Percentiles rank a stretch among this genome's conserved stretches.
Evolutionary conservation across 64 coral and sea anemone genomes (phyloP).

Genomic region (Stichodactyla mertensii): DNA sequence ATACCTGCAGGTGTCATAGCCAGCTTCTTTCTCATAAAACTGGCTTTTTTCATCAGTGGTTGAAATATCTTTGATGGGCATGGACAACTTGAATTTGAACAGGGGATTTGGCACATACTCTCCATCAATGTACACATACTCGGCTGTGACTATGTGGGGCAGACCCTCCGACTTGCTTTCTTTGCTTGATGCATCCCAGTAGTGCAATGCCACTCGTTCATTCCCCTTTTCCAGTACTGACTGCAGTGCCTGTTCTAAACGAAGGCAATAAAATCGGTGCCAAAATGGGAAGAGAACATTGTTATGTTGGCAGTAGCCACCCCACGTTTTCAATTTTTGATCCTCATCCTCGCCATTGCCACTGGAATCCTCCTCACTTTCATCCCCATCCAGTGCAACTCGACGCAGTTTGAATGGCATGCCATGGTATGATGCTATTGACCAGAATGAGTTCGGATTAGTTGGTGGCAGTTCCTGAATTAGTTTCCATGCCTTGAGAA

Average conservation of each 20-base stretch:
- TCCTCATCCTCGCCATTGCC: slow-evolving; percentile 12
- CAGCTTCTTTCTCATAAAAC: slow-evolving; percentile 28
- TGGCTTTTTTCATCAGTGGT: slow-evolving; percentile 18
- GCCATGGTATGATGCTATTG: slow-evolving; percentile 28
- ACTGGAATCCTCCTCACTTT: background rate
- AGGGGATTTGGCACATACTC: slow-evolving; percentile 26
- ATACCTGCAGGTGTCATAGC: slow-evolving; percentile 30
- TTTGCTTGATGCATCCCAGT: slow-evolving; percentile 44
- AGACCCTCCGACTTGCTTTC: slow-evolving; percentile 38
- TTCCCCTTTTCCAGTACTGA: slow-evolving; percentile 40
- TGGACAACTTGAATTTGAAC: slow-evolving; percentile 20
- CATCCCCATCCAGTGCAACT: slow-evolving; percentile 24
- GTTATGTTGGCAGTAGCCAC: slow-evolving; percentile 41
- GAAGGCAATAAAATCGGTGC: slow-evolving; percentile 41
- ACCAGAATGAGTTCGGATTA: slow-evolving; percentile 47
- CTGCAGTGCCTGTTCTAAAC: slow-evolving; percentile 38
- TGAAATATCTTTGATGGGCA: slow-evolving; percentile 8
- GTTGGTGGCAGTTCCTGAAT: slow-evolving; percentile 38
- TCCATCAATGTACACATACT: slow-evolving; percentile 33
- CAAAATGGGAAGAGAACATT: slow-evolving; percentile 48
- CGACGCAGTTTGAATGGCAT: slow-evolving; percentile 36
- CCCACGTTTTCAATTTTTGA: background rate
- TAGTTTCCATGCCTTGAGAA: slow-evolving; percentile 44
- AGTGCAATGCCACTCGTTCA: slow-evolving; percentile 42
- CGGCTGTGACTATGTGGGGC: slow-evolving; percentile 26